Evolutionary conservation across 35 echinoderm and acorn worm species (phyloP).

Genomic region (Antedon bifida): DNA sequence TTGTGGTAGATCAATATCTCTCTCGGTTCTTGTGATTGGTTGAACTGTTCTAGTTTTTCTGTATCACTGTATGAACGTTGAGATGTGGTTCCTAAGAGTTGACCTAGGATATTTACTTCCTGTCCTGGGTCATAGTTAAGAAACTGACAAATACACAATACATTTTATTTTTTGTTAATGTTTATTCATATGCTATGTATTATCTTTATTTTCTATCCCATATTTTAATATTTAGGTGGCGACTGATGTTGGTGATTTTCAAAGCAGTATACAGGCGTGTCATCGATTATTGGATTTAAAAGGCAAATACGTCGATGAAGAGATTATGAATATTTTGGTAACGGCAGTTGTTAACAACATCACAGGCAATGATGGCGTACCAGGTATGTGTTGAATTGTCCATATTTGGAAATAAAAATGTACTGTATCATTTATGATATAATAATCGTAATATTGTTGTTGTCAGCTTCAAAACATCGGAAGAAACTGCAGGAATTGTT

Average conservation of each 20-base stretch:
- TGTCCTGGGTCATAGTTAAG: background rate
- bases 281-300: slow-evolving; percentile 59
- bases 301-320: slow-evolving; percentile 76
- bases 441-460: background rate
- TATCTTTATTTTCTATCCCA: too few species aligned
- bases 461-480: slow-evolving; percentile 32
- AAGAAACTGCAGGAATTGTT: slow-evolving; percentile 54
- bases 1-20: background rate
- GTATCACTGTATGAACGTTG: background rate
- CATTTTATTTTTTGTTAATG: too few species aligned
- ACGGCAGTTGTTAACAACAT: slow-evolving; percentile 32
- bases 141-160: background rate
- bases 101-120: background rate
- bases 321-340: slow-evolving; percentile 47
- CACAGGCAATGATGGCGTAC: slow-evolving; percentile 34
- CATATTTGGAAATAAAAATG: too few species aligned
- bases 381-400: slow-evolving; percentile 25
- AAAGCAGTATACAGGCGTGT: slow-evolving; percentile 59
- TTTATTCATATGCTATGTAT: too few species aligned
- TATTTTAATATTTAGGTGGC: slow-evolving; percentile 42
- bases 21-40: background rate
- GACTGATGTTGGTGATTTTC: slow-evolving; percentile 72
- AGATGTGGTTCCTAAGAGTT: background rate
- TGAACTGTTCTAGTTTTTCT: background rate
- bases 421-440: too few species aligned